Evolutionary conservation across 2,113 vertebrate genomes (phyloP), one percentile per base, ranked within the genome.

Genomic region (Nettapus auritus): DNA sequence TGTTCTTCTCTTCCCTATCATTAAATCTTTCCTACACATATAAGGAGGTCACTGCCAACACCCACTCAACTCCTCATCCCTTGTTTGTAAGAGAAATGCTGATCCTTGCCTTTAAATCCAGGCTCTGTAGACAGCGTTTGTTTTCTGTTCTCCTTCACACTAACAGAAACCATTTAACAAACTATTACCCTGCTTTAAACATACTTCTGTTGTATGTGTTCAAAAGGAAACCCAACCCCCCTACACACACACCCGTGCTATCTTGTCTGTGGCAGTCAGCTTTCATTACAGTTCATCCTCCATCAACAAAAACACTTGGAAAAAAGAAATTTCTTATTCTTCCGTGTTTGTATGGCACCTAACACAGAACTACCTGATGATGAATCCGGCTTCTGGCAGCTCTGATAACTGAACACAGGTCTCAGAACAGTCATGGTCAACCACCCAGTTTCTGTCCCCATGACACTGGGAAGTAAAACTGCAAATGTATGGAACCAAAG

Each of bases 41-140:
- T 2, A 69, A 0, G 1, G 38, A 90, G 4, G 26, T n/a, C 3
- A 9, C 4, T 15, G 29, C 8, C 18, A 91, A 55, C 1, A 0
- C 1, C 4, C 29, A 55, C 16, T 74, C 36, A 28, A 28, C 25
- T 74, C 48, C 18, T 82, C 29, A 56, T 8, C 15, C 84, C 33
- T 73, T 16, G 22, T 31, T 69, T 38, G 3, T 8, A 86, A n/a
- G 1, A 89, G 8, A 74, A 73, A 90, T 11, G 0, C 60, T 15
- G 4, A 84, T 8, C 0, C 19, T 34, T 67, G 46, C 5, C 16
- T 77, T 77, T 67, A 90, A 80, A 81, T 52, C 2, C n/a, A 77
- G 13, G 9, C 21, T 74, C 31, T 28, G 4, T 4, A 59, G 6
- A 0, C 18, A 74, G 18, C 36, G 63, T 19, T 33, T 57, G 13